Evolutionary conservation across 2,888 invertebrate species (phyloP).

Genomic region (Drosophila phalerata): DNA sequence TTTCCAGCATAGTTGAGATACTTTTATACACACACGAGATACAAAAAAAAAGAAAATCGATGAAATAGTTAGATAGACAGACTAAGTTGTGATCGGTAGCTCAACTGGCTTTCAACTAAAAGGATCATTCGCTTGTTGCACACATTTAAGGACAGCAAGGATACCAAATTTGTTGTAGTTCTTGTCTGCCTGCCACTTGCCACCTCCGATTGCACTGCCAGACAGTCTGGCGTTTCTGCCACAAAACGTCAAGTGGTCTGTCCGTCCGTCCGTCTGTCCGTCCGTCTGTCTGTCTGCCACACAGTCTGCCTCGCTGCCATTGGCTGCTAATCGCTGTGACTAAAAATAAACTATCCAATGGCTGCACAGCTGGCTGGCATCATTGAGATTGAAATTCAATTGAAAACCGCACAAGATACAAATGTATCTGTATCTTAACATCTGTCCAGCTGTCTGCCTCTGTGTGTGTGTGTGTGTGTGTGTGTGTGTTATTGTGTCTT

Average conservation of each 20-base stretch:
- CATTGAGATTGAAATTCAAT: constrained; percentile 54
- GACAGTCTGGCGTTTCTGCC: constrained; percentile 50
- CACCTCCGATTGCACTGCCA: constrained; percentile 32
- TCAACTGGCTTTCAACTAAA: constrained; percentile 54
- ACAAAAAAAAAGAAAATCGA: not conserved
- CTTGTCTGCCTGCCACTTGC: constrained; percentile 35
- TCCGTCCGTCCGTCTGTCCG: too few species aligned
- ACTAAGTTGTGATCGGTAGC: constrained; percentile 35
- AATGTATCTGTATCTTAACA: constrained; percentile 50
- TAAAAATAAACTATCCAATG: constrained; percentile 72
- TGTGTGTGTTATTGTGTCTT: not conserved
- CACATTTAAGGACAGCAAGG: constrained; percentile 27
- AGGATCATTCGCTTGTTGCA: constrained; percentile 43
- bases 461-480: not conserved
- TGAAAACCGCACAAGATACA: constrained; percentile 64
- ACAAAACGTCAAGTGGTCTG: constrained; percentile 57
- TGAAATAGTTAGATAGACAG: too few species aligned
- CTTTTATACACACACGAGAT: too few species aligned
- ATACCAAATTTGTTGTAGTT: not conserved
- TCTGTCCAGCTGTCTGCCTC: constrained; percentile 29
- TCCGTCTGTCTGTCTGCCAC: constrained; percentile 43
- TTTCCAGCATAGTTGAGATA: constrained; percentile 4
- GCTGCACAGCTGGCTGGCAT: constrained; percentile 68
- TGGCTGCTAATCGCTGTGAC: constrained; percentile 75
- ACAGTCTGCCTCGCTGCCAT: constrained; percentile 55